Evolutionary conservation across 2,113 vertebrate genomes (phyloP), one percentile per base, ranked within the genome.

Genomic region (Ictalurus furcatus): DNA sequence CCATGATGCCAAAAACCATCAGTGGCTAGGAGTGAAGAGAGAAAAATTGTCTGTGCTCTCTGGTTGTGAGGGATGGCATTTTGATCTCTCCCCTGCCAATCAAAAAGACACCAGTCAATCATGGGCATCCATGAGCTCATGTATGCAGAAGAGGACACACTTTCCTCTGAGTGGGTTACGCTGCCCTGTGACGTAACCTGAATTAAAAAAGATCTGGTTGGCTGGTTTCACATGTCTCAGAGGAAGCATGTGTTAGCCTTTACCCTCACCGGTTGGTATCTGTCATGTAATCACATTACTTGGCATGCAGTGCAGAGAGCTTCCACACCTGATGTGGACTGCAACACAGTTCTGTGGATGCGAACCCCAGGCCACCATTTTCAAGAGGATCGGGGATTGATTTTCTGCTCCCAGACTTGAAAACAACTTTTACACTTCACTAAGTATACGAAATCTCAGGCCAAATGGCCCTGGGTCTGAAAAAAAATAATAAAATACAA

Each of bases 171-270:
- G 44, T 21, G 28, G 30, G 78, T 23, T 63, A 59, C 13, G n/a
- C n/a, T 37, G 30, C 19, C 56, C 28, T 81, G 25, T 76, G 73
- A 25, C 0, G 21, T 4, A 76, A 8, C 37, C 44, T 25, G 37
- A 44, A 48, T 16, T n/a, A 13, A 54, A 54, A 54, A 79, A 28
- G 11, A 54, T 54, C 5, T 79, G 44, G 23, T 52, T 79, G 44
- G 48, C 16, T 56, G 78, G 44, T 79, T 79, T 54, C 76, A 54
- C 1, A 4, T 52, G 56, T 82, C 40, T 61, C 80, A 30, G 14
- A 30, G 28, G 54, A n/a, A 82, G 30, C 54, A 82, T 82, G 30
- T 59, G 80, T 21, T 82, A 59, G n/a, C n/a, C 56, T 83, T 83
- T 34, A 83, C 30, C 79, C 56, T 37, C 30, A 83, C n/a, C 30